phyloP scores from a whole-genome alignment of 2,888 invertebrate species.

The Caenorhabditis sp. region DNA sequence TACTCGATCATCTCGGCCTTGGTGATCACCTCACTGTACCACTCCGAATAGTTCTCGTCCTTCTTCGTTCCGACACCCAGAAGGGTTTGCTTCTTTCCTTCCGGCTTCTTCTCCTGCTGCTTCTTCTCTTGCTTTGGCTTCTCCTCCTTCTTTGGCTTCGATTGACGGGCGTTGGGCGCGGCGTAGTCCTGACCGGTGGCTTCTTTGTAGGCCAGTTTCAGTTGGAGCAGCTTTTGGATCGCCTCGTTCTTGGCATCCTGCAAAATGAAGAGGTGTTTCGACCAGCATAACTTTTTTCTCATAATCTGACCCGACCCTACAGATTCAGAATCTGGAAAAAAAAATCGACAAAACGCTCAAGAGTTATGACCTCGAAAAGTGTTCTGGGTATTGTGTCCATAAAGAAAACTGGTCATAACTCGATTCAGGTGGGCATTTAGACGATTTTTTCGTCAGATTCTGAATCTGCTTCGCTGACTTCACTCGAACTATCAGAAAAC shows the following conservation, averaged over 20 bases:
- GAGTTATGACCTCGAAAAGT: too few relatives aligned
- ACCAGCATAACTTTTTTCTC: too few relatives aligned
- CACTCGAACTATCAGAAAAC: too few relatives aligned
- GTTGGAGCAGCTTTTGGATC: conserved; percentile 86
- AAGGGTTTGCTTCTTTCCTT: conserved; percentile 92
- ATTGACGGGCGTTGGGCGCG: conserved; percentile 59
- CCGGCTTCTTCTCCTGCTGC: conserved; percentile 56
- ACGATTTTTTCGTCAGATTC: too few relatives aligned
- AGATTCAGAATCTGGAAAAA: neutral
- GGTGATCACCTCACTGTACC: conserved; percentile 93
- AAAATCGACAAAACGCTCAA: too few relatives aligned
- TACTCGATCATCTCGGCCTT: conserved; percentile 99
- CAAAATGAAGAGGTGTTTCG: too few relatives aligned
- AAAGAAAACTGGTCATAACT: too few relatives aligned
- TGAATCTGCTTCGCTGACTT: too few relatives aligned
- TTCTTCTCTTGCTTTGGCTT: conserved; percentile 59
- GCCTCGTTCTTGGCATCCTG: conserved; percentile 85
- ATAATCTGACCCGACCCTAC: neutral
- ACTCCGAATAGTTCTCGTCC: conserved; percentile 94
- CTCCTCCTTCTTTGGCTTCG: conserved; percentile 71
- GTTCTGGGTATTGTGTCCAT: too few relatives aligned
- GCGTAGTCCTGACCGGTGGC: conserved; percentile 87
- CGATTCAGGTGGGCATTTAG: too few relatives aligned
- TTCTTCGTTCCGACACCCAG: conserved; percentile 95
- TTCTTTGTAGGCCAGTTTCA: conserved; percentile 89